Evolutionary conservation across 2,113 vertebrate genomes (phyloP).

Genomic region (Chloebia gouldiae): DNA sequence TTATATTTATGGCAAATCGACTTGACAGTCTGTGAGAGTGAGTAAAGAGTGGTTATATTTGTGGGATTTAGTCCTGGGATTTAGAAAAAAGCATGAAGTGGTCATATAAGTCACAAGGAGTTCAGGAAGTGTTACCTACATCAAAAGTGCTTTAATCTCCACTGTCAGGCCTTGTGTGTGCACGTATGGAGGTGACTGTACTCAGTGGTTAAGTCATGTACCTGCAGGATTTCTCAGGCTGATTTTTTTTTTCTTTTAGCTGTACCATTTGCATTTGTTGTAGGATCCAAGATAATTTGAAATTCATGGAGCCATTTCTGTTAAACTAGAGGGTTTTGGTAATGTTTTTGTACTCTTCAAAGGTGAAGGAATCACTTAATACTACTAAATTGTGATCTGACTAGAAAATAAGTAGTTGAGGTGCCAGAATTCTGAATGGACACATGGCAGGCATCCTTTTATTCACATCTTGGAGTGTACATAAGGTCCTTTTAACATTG

Average conservation of each 20-base stretch:
- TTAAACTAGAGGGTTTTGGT: background rate
- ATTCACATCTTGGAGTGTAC: background rate
- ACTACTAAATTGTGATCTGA: background rate
- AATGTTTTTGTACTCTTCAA: background rate
- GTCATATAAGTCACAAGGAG: background rate
- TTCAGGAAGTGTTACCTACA: background rate
- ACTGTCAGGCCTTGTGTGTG: background rate
- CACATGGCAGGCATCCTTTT: background rate
- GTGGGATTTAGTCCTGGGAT: background rate
- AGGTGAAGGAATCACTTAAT: background rate
- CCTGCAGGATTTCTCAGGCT: background rate
- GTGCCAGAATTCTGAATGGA: background rate
- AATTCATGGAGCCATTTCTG: background rate
- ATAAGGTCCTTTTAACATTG: background rate
- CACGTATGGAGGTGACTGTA: fast-evolving
- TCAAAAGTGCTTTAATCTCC: background rate
- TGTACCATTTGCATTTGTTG: background rate
- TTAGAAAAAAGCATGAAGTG: background rate
- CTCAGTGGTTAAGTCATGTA: background rate
- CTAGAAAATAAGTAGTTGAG: background rate
- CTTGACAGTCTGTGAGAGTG: background rate
- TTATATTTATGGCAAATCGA: background rate
- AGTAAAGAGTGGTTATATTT: background rate
- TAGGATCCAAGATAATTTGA: background rate
- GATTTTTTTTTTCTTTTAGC: background rate